Percentiles rank a stretch among this genome's conserved stretches.
Conservation (phyloP, 2,888 invertebrate species). For the Diplolepis rosae region DNA sequence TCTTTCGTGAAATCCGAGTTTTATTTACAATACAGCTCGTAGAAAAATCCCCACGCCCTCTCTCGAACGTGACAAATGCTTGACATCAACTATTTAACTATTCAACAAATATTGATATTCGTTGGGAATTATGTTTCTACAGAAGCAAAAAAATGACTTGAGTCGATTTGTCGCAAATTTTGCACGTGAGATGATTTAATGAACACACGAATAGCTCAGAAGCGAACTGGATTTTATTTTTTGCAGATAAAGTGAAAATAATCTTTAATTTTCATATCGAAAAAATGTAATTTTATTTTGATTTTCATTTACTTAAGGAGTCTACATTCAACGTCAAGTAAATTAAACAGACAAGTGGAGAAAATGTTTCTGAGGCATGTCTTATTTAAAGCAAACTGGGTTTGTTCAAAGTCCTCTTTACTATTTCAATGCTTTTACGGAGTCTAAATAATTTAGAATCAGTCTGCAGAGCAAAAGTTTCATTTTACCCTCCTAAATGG, state of each 20-base stretch:
- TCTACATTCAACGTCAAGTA: no score
- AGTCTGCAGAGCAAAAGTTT: not conserved
- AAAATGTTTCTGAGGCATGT: not conserved
- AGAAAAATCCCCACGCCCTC: conserved; percentile 8
- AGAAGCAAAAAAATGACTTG: conserved; percentile 10
- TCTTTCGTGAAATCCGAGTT: not conserved
- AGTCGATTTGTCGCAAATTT: conserved; percentile 15
- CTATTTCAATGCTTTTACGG: conserved; percentile 20
- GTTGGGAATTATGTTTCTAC: conserved; percentile 16
- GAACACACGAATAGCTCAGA: not conserved
- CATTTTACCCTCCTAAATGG: not conserved
- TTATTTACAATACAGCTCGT: conserved; percentile 25
- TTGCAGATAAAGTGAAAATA: no score
- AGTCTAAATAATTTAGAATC: conserved; percentile 4
- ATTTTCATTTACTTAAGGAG: no score
- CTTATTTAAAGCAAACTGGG: conserved; percentile 6
- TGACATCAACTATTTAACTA: conserved; percentile 14
- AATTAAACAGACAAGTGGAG: not conserved
- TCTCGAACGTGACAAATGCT: not conserved
- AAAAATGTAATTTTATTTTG: no score
- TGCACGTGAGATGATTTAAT: conserved; percentile 9
- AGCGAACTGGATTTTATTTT: not conserved
- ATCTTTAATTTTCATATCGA: no score
- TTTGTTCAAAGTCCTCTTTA: not conserved
- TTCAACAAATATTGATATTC: conserved; percentile 24